A percentile compares a stretch with the other conserved stretches of the same genome.
These are phyloP conservation scores for Lithophane ornitopus DNA, from an alignment of 2,888 invertebrate genomes.

Conservation along the genomic window DNA sequence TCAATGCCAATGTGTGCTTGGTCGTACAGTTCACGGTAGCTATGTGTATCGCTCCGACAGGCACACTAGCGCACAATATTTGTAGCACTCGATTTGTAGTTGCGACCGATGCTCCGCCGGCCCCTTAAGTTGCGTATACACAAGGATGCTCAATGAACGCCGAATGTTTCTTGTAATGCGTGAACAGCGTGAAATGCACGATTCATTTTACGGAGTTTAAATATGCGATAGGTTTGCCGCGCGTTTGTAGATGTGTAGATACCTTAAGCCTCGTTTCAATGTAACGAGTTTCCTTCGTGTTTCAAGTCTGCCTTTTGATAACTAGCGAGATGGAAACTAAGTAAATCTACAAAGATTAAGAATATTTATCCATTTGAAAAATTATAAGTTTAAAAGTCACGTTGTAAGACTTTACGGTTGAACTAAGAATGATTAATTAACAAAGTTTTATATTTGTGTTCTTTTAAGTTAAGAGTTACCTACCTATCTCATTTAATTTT, in stretches of 20 bases:
- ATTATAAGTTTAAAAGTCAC: constrained; percentile 22
- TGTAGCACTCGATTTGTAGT: too few relatives aligned
- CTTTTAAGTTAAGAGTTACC: constrained; percentile 3
- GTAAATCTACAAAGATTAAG: constrained; percentile 42
- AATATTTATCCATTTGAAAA: constrained; percentile 27
- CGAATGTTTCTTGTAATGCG: constrained; percentile 6
- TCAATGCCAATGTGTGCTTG: too few relatives aligned
- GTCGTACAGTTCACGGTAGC: too few relatives aligned
- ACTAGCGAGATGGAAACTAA: constrained; percentile 46
- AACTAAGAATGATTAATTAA: constrained; percentile 24
- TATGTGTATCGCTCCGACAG: too few relatives aligned
- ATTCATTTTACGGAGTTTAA: constrained; percentile 5
- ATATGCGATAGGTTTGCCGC: not conserved
- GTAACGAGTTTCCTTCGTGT: constrained; percentile 39
- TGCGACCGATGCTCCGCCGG: too few relatives aligned
- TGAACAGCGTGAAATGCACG: not conserved
- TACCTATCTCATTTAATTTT: constrained; percentile 1
- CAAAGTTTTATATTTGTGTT: constrained; percentile 18
- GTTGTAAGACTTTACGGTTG: constrained; percentile 7
- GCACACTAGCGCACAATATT: too few relatives aligned
- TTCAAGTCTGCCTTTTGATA: constrained; percentile 37
- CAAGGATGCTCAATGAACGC: constrained; percentile 5
- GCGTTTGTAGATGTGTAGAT: constrained; percentile 19
- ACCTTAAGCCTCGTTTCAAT: constrained; percentile 10
- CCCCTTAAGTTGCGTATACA: constrained; percentile 5